Conservation (phyloP, 2,888 invertebrate genomes). For the Coleophora deauratella region DNA sequence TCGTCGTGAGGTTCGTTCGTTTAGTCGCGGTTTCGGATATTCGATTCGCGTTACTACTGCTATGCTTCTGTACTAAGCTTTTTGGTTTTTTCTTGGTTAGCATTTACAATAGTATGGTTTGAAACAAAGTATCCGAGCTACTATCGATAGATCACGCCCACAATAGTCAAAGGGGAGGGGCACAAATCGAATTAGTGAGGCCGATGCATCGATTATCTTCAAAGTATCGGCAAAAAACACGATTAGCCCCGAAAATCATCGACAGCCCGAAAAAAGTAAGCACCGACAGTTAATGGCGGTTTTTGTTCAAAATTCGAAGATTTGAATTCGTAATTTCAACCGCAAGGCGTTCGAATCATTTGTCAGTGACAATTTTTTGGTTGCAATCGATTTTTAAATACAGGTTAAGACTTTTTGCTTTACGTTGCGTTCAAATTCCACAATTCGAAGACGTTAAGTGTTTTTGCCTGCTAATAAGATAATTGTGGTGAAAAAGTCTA, state of each 20-base stretch:
- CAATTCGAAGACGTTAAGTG: slow-evolving; percentile 23
- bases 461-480: slow-evolving; percentile 36
- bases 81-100: neutral
- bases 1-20: slow-evolving; percentile 29
- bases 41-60: slow-evolving; percentile 27
- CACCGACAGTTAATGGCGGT: slow-evolving; percentile 66
- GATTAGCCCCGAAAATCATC: slow-evolving; percentile 70
- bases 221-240: slow-evolving; percentile 65
- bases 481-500: slow-evolving; percentile 24
- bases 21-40: slow-evolving; percentile 25
- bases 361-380: slow-evolving; percentile 74
- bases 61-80: slow-evolving; percentile 9
- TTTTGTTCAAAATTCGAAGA: slow-evolving; percentile 70
- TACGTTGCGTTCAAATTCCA: slow-evolving; percentile 26
- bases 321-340: slow-evolving; percentile 73
- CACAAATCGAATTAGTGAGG: slow-evolving; percentile 68
- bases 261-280: slow-evolving; percentile 68
- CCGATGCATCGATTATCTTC: slow-evolving; percentile 67
- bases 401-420: slow-evolving; percentile 53
- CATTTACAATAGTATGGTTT: neutral
- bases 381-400: slow-evolving; percentile 74
- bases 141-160: slow-evolving; percentile 66
- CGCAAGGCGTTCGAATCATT: slow-evolving; percentile 73
- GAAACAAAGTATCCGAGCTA: slow-evolving; percentile 17
- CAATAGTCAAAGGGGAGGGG: slow-evolving; percentile 58